Conservation (phyloP, 2,888 invertebrate genomes). For the Synanthedon vespiformis region DNA sequence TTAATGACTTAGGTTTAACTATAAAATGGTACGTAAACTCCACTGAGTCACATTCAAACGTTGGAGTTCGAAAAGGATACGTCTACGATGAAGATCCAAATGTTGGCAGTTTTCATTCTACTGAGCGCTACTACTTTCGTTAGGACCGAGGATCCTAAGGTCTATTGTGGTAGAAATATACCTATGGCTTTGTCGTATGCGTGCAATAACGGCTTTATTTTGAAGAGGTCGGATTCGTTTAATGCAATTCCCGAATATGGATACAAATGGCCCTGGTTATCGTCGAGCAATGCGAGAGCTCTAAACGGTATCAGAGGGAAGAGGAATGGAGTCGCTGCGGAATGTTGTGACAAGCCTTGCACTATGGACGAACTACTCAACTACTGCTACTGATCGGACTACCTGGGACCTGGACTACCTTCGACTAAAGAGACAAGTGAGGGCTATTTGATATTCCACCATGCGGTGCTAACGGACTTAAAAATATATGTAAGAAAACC, state of each 20-base stretch:
- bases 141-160: neutral
- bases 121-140: neutral
- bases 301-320: conserved; percentile 8
- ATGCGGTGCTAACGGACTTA: no score
- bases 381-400: conserved; percentile 12
- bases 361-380: conserved; percentile 13
- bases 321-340: conserved; percentile 12
- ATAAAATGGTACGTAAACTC: neutral
- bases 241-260: neutral
- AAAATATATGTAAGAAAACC: no score
- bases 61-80: neutral
- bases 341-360: conserved; percentile 18
- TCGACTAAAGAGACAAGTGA: no score
- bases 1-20: neutral
- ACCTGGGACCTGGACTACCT: neutral
- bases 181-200: conserved; percentile 13
- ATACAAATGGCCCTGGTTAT: neutral
- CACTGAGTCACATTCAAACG: neutral
- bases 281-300: neutral
- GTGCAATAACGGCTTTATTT: conserved; percentile 8
- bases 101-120: neutral
- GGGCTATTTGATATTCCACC: no score
- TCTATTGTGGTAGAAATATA: conserved; percentile 18
- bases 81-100: neutral
- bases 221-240: conserved; percentile 1